Evolutionary conservation across 53 echinoderm and acorn worm genomes (phyloP).

Genomic region (Apostichopus leukothele): DNA sequence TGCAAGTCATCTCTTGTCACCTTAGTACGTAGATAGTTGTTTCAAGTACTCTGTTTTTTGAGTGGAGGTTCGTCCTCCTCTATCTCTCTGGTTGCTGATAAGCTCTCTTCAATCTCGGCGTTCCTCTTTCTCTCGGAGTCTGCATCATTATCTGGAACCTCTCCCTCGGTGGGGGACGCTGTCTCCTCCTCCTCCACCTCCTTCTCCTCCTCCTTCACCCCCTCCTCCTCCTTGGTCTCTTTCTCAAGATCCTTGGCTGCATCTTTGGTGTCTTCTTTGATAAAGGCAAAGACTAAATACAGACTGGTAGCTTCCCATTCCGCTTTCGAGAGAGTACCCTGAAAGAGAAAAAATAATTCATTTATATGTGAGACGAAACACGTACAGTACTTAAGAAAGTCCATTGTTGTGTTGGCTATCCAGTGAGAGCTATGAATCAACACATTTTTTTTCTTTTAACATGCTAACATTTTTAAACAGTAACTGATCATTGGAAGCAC

Average conservation of each 20-base stretch:
- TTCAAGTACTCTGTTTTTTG: not conserved
- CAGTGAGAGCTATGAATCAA: too few relatives aligned
- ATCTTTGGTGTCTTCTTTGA: slow-evolving; percentile 45
- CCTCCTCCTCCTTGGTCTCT: slow-evolving; percentile 35
- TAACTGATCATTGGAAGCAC: too few relatives aligned
- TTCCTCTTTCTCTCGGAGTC: not conserved
- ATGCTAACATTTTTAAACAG: too few relatives aligned
- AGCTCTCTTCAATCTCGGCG: not conserved
- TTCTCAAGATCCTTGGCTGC: slow-evolving; percentile 42
- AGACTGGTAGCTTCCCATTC: slow-evolving; percentile 97
- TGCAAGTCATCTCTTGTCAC: too few relatives aligned
- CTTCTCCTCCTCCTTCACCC: not conserved
- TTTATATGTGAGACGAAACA: not conserved
- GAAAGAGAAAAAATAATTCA: not conserved
- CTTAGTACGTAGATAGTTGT: too few relatives aligned
- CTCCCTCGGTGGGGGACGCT: not conserved
- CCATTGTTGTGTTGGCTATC: too few relatives aligned
- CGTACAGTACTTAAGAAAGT: too few relatives aligned
- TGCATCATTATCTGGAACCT: not conserved
- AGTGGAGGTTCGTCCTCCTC: not conserved
- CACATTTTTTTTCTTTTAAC: too few relatives aligned
- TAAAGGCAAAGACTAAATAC: slow-evolving; percentile 80
- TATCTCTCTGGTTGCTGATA: not conserved
- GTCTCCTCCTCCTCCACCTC: slow-evolving; percentile 13
- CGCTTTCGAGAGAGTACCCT: slow-evolving; percentile 95